phyloP scores from a whole-genome alignment of 1,140 invertebrate species.

The Penaeus vannamei region DNA sequence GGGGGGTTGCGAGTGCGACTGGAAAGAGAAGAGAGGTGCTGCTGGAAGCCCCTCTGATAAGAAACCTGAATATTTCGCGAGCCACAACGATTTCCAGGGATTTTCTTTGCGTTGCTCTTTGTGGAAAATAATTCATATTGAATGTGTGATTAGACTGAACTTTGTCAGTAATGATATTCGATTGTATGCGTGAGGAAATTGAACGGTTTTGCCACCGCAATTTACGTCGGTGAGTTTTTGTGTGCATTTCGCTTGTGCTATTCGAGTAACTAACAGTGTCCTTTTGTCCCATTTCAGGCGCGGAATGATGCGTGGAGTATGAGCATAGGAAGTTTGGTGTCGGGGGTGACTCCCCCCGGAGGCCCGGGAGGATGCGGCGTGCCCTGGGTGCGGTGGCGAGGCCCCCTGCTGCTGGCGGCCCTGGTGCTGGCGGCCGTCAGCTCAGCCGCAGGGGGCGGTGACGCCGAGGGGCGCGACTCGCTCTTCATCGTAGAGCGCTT shows the following conservation, averaged over 20 bases:
- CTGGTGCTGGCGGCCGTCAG: slow-evolving; percentile 8
- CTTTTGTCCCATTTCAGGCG: slow-evolving; percentile 48
- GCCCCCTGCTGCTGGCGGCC: slow-evolving; percentile 24
- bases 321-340: slow-evolving; percentile 45
- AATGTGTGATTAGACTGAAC: too few relatives aligned
- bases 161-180: too few relatives aligned
- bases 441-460: slow-evolving; percentile 24
- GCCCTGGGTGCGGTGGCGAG: slow-evolving; percentile 52
- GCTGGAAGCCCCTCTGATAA: not conserved
- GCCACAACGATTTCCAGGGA: too few relatives aligned
- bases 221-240: not conserved
- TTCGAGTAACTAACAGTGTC: not conserved
- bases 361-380: slow-evolving; percentile 40
- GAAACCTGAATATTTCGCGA: too few relatives aligned
- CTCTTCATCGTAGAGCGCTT: slow-evolving; percentile 66
- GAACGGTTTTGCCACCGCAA: not conserved
- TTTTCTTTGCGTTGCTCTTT: too few relatives aligned
- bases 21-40: not conserved
- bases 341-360: slow-evolving; percentile 45
- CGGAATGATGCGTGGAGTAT: slow-evolving; percentile 52
- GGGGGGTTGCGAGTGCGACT: not conserved
- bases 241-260: not conserved
- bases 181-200: too few relatives aligned
- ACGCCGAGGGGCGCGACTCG: slow-evolving; percentile 57
- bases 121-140: too few relatives aligned